Conservation (phyloP, 2,797 vertebrate genomes). For the Phyllotis vaccarum region DNA sequence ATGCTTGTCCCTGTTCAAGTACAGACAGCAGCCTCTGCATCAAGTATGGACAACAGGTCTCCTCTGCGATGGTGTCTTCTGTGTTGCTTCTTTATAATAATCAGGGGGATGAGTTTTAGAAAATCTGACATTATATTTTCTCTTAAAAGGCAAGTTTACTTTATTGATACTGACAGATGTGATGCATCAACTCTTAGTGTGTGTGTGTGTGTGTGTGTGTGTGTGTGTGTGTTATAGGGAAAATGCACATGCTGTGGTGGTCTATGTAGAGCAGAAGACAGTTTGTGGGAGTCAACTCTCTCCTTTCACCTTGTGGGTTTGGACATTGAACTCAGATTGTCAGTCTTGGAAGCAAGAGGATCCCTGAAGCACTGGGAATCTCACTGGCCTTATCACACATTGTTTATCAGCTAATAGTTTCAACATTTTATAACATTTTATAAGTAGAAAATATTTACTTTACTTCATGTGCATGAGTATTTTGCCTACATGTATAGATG, state of each 20-base stretch:
- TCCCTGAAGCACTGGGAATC: not conserved
- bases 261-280: not conserved
- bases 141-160: not conserved
- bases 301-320: not conserved
- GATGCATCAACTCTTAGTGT: not conserved
- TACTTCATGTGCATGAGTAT: not conserved
- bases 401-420: not conserved
- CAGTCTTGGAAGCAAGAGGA: not conserved
- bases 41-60: not conserved
- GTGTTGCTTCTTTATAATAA: not conserved
- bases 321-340: not conserved
- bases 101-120: not conserved
- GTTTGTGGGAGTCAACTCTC: not conserved
- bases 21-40: not conserved
- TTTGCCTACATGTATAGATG: not conserved
- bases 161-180: not conserved
- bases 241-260: not conserved
- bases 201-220: not conserved
- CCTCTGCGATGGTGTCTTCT: not conserved
- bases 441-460: not conserved
- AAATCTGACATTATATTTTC: not conserved
- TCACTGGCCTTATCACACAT: not conserved
- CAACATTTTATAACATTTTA: not conserved
- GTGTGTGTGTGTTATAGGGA: not conserved
- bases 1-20: not conserved